These are phyloP conservation scores for Pollenia labialis DNA, from an alignment of 2,888 invertebrate species.

Conservation along the genomic window DNA sequence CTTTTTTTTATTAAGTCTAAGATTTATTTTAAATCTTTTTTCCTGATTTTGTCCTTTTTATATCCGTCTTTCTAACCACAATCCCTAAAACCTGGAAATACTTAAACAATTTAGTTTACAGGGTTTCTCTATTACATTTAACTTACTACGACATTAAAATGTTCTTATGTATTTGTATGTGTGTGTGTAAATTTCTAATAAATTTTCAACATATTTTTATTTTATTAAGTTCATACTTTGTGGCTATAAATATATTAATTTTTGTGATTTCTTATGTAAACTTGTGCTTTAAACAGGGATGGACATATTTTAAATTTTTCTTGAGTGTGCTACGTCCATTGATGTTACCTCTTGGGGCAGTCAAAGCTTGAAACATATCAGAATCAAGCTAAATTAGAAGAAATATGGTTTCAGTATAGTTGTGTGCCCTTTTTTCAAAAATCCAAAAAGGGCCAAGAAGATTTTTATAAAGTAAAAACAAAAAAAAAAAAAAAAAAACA, in stretches of 20 bases:
- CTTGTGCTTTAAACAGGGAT: no score
- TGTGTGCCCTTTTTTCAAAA: no score
- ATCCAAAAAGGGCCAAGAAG: no score
- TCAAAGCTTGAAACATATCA: no score
- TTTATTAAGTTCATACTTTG: conserved; percentile 1
- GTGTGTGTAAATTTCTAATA: background rate
- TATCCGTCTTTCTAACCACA: background rate
- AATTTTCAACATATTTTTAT: conserved; percentile 5
- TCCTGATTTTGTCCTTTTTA: background rate
- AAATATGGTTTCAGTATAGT: no score
- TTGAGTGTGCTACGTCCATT: no score
- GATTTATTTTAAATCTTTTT: background rate
- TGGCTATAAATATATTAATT: background rate
- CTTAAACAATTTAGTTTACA: conserved; percentile 13
- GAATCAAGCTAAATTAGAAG: no score
- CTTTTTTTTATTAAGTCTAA: background rate
- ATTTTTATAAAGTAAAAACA: no score
- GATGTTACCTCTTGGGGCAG: no score
- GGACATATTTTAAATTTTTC: no score
- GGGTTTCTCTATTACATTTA: background rate
- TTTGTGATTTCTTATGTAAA: background rate
- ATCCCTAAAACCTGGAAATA: background rate
- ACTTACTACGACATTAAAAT: no score
- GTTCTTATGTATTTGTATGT: background rate
- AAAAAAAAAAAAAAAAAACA: no score